Base-by-base conservation (phyloP, 2,888 invertebrate species). In the Acanthosepion lycidas region DNA sequence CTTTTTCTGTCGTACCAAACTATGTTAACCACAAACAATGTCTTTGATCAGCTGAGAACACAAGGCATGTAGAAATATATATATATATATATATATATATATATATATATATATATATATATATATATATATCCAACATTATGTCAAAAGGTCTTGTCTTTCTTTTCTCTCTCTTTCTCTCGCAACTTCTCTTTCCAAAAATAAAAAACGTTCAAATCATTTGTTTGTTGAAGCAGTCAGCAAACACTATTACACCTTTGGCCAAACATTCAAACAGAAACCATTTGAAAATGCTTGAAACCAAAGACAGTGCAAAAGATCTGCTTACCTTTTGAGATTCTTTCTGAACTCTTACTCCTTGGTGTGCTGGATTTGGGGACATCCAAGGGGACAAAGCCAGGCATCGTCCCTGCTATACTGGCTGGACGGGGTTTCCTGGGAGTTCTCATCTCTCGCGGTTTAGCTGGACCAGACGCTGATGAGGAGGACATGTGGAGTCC, bases 341-440 rank as follows among this genome's bases (percentile, higher is more conserved):
- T 95, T 93, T 97, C 97, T 28, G 96, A 96, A 94, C 97, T 97
- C 94, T 96, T 96, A 95, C 97, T 97, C 94, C 96, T 95, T 15
- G 96, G 96, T 42, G 95, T 95, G 64, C 95, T 94, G 26, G 96
- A 94, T 94, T 96, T 96, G 2, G 96, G 96, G 26, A 95, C 95
- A 28, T 96, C 96, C 92, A 96, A 95, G 49, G 95, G 95, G 55
- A 96, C 96, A 95, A 97, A 96, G 94, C 96, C 96, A 51, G 97
- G 97, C 96, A 96, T 96, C 15, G 96, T 96, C 48, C 96, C 96
- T 12, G 96, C 97, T 91, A 97, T 96, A 96, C 97, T 97, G 53
- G 96, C 96, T 91, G 97, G 97, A 59, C 97, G 96, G 93, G 96
- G 97, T 95, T 97, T 97, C 94, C 96, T 95, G 8, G 96, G 96